These are phyloP conservation scores for Orgyia antiqua DNA, from an alignment of 2,888 invertebrate species.

Conservation along the genomic window DNA sequence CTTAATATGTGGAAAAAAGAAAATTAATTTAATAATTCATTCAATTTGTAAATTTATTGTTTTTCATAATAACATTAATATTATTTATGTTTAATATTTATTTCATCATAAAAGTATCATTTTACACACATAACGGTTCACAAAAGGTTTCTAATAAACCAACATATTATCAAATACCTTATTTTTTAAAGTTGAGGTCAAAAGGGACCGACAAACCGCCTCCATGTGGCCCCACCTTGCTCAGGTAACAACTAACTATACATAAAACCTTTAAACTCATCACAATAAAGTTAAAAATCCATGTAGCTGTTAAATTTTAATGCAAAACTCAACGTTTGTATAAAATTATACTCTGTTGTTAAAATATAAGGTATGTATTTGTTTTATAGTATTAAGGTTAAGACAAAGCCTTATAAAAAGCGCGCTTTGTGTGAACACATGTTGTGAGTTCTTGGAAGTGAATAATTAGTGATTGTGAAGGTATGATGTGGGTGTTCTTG, in stretches of 20 bases:
- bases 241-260: slow-evolving; percentile 34
- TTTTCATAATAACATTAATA: no score
- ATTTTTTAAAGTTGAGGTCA: slow-evolving; percentile 21
- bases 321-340: background rate
- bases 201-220: slow-evolving; percentile 34
- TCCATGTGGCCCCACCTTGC: slow-evolving; percentile 43
- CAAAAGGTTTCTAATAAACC: slow-evolving; percentile 11
- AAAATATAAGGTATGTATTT: background rate
- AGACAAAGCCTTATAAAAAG: slow-evolving; percentile 38
- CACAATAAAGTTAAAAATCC: slow-evolving; percentile 9
- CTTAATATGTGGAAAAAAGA: no score
- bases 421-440: slow-evolving; percentile 43
- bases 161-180: slow-evolving; percentile 24
- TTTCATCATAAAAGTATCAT: slow-evolving; percentile 5
- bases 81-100: no score
- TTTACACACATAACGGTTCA: slow-evolving; percentile 11
- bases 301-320: background rate
- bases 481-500: slow-evolving; percentile 23
- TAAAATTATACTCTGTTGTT: background rate
- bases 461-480: slow-evolving; percentile 41
- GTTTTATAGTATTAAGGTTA: slow-evolving; percentile 13
- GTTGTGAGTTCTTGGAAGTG: slow-evolving; percentile 43
- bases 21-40: no score
- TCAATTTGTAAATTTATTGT: no score
- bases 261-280: slow-evolving; percentile 7